Percentiles rank a stretch among this genome's conserved stretches.
Evolutionary conservation across 1,140 invertebrate genomes (phyloP).

Genomic region (Laupala kohalensis): DNA sequence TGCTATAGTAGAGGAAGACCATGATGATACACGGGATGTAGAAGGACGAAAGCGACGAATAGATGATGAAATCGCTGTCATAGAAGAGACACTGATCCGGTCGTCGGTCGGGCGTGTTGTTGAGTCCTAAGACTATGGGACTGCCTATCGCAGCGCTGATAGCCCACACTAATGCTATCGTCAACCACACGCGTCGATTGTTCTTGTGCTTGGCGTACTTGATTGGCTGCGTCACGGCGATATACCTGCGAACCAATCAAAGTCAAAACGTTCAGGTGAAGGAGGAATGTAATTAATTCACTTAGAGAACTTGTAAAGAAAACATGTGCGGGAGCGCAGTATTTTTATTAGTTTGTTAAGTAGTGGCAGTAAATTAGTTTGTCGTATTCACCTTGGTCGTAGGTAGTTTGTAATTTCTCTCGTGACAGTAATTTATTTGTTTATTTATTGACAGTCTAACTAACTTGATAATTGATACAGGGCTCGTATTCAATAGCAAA

Average conservation of each 20-base stretch:
- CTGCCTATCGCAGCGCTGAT: constrained; percentile 93
- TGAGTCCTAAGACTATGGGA: constrained; percentile 90
- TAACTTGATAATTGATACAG: no score
- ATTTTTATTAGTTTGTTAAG: no score
- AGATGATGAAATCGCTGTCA: constrained; percentile 95
- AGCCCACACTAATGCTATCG: constrained; percentile 92
- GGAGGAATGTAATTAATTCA: no score
- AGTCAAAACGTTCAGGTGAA: no score
- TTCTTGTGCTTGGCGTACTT: constrained; percentile 99
- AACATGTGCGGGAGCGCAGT: no score
- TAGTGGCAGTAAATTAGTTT: no score
- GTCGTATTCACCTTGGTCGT: no score
- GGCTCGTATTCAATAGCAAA: no score
- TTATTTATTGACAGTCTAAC: no score
- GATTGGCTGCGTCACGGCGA: constrained; percentile 96
- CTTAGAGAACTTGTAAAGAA: no score
- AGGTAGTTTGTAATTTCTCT: no score
- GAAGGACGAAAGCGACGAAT: constrained; percentile 95
- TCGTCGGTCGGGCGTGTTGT: constrained; percentile 68
- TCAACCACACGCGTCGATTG: constrained; percentile 85
- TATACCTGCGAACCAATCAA: constrained; percentile 66
- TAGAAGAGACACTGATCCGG: constrained; percentile 85
- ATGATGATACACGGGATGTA: constrained; percentile 98
- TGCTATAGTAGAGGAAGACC: constrained; percentile 96
- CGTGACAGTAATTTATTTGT: no score